Base-by-base conservation (phyloP, 2,113 vertebrate genomes). In the Accipiter virgatus region DNA sequence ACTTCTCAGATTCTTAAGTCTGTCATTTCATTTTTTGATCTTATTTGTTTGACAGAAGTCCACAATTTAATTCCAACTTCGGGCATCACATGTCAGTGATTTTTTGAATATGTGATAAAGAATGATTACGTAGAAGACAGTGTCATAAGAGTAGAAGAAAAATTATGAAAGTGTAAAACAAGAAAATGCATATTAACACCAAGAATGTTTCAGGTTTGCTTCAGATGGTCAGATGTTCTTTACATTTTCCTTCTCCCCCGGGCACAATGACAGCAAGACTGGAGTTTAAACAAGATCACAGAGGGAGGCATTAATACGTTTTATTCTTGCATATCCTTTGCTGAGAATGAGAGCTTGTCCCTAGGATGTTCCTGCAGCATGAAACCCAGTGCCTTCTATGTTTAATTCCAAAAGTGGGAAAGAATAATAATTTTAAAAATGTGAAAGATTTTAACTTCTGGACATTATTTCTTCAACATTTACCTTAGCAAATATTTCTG, bases 271-370 rank as follows among this genome's bases (percentile, higher is more conserved):
- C 71, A 70, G 16, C 6, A 68, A 73, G 67, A 31, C 21, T 58
- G 11, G 13, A 7, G 6, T 66, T 91, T 74, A 61, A 80, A 53
- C 8, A 53, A 59, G 47, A 82, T 43, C 66, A 67, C 42, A 71
- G 27, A 79, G 4, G 6, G 26, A 66, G 15, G 13, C 19, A 70
- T 45, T 82, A 45, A 47, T 38, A 84, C 22, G 4, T 36, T 86
- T 84, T 16, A 59, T 31, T 84, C 0, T 0, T 9, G 10, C 11
- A 70, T 74, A 53, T 74, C 16, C 11, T 72, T 66, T 5, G 2
- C 25, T 78, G 16, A 34, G 55, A 88, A 42, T 31, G 13, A 93
- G 23, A 45, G 29, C 11, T 50, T 93, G 32, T 53, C 65, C 47
- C 15, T 42, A 70, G 26, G 18, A 82, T 56, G 40, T 68, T 55